phyloP scores from a whole-genome alignment of 2,888 invertebrate genomes.

The Lasioglossum leucozonium region DNA sequence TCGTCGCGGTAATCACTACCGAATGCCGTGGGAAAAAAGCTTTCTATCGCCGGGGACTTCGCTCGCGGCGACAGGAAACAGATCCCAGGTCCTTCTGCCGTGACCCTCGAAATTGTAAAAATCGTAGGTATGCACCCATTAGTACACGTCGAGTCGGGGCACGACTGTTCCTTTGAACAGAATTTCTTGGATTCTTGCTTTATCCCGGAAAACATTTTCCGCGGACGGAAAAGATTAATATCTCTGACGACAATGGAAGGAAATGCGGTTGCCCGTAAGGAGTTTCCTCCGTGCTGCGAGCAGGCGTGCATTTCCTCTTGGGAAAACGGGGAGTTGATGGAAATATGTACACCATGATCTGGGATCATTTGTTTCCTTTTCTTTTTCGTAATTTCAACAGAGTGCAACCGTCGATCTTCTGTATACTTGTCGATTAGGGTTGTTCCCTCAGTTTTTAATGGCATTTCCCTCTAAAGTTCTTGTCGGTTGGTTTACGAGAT shows the following conservation, averaged over 20 bases:
- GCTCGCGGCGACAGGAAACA: constrained; percentile 1
- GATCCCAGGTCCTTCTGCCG: not conserved
- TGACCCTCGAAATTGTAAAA: not conserved
- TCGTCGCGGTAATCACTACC: not conserved
- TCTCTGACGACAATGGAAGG: constrained; percentile 51
- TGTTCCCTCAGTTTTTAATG: too few species aligned
- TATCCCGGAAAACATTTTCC: constrained; percentile 15
- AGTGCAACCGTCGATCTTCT: too few species aligned
- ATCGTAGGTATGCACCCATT: not conserved
- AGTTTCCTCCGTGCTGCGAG: constrained; percentile 33
- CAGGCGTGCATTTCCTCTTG: constrained; percentile 13
- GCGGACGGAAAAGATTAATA: constrained; percentile 46
- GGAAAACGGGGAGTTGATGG: not conserved
- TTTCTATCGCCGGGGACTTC: not conserved
- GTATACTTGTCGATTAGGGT: too few species aligned
- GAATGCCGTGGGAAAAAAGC: not conserved
- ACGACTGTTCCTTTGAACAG: not conserved
- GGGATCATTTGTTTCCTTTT: not conserved
- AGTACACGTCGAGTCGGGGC: too few species aligned
- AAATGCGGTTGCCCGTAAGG: constrained; percentile 42
- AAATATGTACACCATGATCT: not conserved
- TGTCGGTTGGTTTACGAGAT: too few species aligned
- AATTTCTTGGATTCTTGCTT: constrained; percentile 6
- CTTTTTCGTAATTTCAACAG: not conserved
- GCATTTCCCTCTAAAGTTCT: too few species aligned